phyloP scores from a whole-genome alignment of 2,888 invertebrate genomes.

The Drosophila parthenogenetica region DNA sequence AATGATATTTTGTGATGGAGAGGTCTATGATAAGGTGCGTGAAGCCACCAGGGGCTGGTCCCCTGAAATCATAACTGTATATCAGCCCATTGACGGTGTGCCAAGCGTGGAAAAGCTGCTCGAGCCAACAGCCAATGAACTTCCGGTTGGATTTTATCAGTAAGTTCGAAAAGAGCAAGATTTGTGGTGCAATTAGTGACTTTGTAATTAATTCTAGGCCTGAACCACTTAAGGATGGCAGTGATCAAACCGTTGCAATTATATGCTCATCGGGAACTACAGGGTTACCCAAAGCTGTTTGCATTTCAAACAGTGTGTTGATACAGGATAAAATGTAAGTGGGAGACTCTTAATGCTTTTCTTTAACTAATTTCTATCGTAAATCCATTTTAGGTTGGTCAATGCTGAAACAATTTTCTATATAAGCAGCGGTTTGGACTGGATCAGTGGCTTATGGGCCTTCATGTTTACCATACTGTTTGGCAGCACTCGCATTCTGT shows the following conservation, averaged over 20 bases:
- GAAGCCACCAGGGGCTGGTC: constrained; percentile 50
- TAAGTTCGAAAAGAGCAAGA: constrained; percentile 20
- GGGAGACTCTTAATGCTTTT: too few relatives aligned
- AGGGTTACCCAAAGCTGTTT: constrained; percentile 72
- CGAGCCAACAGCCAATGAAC: constrained; percentile 41
- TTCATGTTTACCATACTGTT: constrained; percentile 47
- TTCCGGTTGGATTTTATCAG: constrained; percentile 42
- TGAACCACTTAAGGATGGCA: constrained; percentile 47
- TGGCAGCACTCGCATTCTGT: constrained; percentile 71
- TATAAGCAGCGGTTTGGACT: constrained; percentile 66
- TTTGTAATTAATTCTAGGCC: constrained; percentile 28
- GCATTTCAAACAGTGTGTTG: constrained; percentile 53
- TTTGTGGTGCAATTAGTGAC: background rate
- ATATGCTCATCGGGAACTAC: constrained; percentile 77
- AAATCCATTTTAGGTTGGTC: constrained; percentile 30
- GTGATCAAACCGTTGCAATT: constrained; percentile 65
- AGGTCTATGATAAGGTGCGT: constrained; percentile 48
- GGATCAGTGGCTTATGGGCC: constrained; percentile 64
- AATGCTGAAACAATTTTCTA: constrained; percentile 56
- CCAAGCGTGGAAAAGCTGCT: constrained; percentile 50
- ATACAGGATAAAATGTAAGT: constrained; percentile 57
- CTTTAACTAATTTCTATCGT: too few relatives aligned
- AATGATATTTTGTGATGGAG: constrained; percentile 64
- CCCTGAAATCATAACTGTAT: constrained; percentile 54
- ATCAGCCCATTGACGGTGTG: constrained; percentile 55